Base-by-base conservation (phyloP, 2,797 vertebrate species). In the Menidia menidia region DNA sequence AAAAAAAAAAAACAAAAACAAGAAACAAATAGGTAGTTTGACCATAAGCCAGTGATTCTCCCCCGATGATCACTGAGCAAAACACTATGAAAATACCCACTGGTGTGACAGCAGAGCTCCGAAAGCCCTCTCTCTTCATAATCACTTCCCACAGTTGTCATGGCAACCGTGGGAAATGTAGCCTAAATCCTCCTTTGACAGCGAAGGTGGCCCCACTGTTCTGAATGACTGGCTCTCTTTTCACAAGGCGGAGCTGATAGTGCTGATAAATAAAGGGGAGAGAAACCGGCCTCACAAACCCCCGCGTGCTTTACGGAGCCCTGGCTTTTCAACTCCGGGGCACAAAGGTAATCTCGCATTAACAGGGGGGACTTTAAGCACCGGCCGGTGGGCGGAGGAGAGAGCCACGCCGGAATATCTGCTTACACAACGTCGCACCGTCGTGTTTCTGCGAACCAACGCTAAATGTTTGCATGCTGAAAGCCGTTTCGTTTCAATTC, bases 131-230 rank as follows among this genome's bases (percentile, higher is more conserved):
- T 78, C 77, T 86, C 86, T 86, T 81, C 86, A 89, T 91, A 92
- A 92, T 90, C 91, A 91, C 87, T 91, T 90, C 87, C 89, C 86
- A 88, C 90, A 70, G 90, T 93, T 48, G 78, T 72, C 89, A 93
- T 91, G 89, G 88, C 75, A 92, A 94, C 92, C 78, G 52, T 83
- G 80, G 84, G 89, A 93, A 91, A 91, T 85, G 82, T 83, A 86
- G 89, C 86, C 84, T 86, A 87, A 91, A 86, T 89, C 85, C 87
- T 90, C 83, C 89, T 87, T 79, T 88, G 91, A 91, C 86, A 86
- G 87, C 87, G 82, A 85, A 85, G 84, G 88, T 85, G 88, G 88
- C 87, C 87, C 81, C 80, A 81, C 83, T 78, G 86, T 87, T 91
- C 87, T 83, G 89, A 90, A 83, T 81, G 90, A 91, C 82, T 88